Evolutionary conservation across 2,888 invertebrate genomes (phyloP), one percentile per base, ranked within the genome.

Genomic region (Amitus sp.): DNA sequence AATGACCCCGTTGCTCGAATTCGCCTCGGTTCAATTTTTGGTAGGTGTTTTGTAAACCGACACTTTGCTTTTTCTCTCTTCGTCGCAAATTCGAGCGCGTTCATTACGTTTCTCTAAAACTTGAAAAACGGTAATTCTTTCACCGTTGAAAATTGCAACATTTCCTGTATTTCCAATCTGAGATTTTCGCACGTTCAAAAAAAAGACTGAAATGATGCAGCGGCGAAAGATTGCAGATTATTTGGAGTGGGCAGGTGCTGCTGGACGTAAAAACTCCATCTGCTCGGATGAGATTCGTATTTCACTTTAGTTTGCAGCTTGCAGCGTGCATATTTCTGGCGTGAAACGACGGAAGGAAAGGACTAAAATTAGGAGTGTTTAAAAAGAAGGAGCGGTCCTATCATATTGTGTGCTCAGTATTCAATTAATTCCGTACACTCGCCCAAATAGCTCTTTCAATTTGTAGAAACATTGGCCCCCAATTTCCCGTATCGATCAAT

Each of bases 11-110:
- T 54, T 50, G 65, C 51, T 51, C 62, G 50, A 59, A 71, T 74
- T 73, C 61, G 74, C 70, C 59, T 64, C 73, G 73, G 73, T 71
- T 73, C 72, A 63, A 68, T 70, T 73, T 76, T 73, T 73, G 73
- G 72, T 70, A 70, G 68, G 69, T 72, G 70, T 56, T 65, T 65
- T 70, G 74, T 71, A 72, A 74, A 65, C 68, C 70, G 71, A 74
- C 66, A 73, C 70, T 57, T 65, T 46, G 43, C 60, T 56, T 57
- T n/a, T n/a, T n/a, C n/a, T n/a, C n/a, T n/a, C n/a, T n/a, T n/a
- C n/a, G n/a, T n/a, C n/a, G 61, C 33, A 62, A 66, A 61, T 65
- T 65, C 66, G 58, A 61, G 64, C 47, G 30, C n/a, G n/a, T n/a
- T 30, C 30, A 10, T 30, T 30, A 7, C 30, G n/a, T 30, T 58